Percentiles rank a stretch among this genome's conserved stretches.
Evolutionary conservation across 2,888 invertebrate genomes (phyloP).

Genomic region (Brachynemurus nebulosus): DNA sequence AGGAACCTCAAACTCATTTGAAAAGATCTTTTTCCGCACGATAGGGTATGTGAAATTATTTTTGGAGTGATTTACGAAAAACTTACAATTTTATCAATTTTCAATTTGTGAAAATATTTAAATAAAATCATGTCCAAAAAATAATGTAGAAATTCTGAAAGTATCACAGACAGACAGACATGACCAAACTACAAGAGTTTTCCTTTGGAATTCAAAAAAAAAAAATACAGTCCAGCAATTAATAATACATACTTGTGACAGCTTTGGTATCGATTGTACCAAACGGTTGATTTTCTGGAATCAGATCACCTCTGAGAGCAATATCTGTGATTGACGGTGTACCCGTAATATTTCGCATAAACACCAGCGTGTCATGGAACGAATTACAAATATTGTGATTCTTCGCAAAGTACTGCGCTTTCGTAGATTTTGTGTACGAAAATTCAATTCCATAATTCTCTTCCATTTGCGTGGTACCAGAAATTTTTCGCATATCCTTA

Average conservation of each 20-base stretch:
- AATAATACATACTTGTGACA: constrained; percentile 29
- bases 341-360: constrained; percentile 33
- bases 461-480: not conserved
- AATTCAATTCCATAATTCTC: not conserved
- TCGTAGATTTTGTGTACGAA: not conserved
- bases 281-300: constrained; percentile 27
- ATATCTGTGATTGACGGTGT: constrained; percentile 11
- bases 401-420: constrained; percentile 2
- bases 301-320: constrained; percentile 26
- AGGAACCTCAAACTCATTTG: too few species aligned
- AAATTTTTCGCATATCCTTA: constrained; percentile 12
- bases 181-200: too few species aligned
- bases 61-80: too few species aligned
- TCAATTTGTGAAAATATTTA: too few species aligned
- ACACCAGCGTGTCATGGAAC: constrained; percentile 35
- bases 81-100: too few species aligned
- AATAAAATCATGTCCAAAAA: too few species aligned
- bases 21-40: too few species aligned
- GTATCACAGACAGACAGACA: too few species aligned
- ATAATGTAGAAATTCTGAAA: too few species aligned
- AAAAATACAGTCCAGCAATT: too few species aligned
- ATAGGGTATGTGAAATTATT: too few species aligned
- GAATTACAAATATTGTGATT: constrained; percentile 34
- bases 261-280: constrained; percentile 45
- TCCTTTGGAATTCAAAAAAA: too few species aligned